These are phyloP conservation scores for Eucidaris tribuloides DNA, from an alignment of 35 echinoderm and acorn worm genomes.

Conservation along the genomic window DNA sequence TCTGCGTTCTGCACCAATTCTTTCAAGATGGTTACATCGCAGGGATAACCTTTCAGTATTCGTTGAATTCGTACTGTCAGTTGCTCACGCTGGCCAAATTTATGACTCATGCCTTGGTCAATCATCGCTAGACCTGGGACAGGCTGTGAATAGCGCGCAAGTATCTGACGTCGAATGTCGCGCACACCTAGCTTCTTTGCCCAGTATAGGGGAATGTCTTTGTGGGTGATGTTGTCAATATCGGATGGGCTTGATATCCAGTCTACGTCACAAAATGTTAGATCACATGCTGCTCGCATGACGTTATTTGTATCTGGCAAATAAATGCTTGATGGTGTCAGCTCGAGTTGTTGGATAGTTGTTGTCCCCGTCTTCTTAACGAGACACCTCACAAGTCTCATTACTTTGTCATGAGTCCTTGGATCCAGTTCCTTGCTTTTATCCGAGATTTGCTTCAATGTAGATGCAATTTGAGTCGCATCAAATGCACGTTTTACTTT, in stretches of 20 bases:
- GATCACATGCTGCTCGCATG: not conserved
- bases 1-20: slow-evolving; percentile 92
- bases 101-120: not conserved
- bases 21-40: slow-evolving; percentile 44
- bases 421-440: not conserved
- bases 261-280: slow-evolving; percentile 53
- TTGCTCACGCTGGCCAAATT: slow-evolving; percentile 78
- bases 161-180: slow-evolving; percentile 24
- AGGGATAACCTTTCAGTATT: slow-evolving; percentile 53
- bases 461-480: not conserved
- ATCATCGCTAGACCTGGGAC: slow-evolving; percentile 1
- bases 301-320: slow-evolving; percentile 31
- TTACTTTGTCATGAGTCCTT: not conserved
- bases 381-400: slow-evolving; percentile 2
- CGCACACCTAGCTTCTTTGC: slow-evolving; percentile 50
- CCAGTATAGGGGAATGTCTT: slow-evolving; percentile 18
- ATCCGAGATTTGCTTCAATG: not conserved
- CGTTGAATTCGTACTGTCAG: slow-evolving; percentile 53
- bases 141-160: slow-evolving; percentile 11
- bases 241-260: not conserved
- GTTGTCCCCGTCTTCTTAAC: not conserved
- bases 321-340: not conserved
- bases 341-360: not conserved
- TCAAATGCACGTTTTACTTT: not conserved
- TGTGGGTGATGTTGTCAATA: not conserved